Conservation (phyloP, 1,140 invertebrate species). For the Sminthurides bifidus region DNA sequence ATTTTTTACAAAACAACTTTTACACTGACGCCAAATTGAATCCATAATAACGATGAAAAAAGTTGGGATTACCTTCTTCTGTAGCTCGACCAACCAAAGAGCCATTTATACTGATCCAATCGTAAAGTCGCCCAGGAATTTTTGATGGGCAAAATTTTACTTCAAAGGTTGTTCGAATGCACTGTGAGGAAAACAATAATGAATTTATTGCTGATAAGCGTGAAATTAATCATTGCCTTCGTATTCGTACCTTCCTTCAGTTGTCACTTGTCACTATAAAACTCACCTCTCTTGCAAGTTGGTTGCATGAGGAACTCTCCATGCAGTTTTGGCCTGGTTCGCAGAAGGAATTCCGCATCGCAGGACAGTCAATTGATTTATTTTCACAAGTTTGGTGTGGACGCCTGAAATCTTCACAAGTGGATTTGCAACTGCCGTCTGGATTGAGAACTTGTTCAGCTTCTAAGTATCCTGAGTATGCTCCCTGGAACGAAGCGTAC, state of each 20-base stretch:
- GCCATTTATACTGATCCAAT: constrained; percentile 16
- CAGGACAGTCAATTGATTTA: constrained; percentile 4
- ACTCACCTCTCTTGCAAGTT: constrained; percentile 2
- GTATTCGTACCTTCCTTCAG: no score
- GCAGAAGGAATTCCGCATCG: background rate
- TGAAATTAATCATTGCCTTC: background rate
- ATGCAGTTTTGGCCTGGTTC: constrained; percentile 9
- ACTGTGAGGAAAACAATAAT: constrained; percentile 2
- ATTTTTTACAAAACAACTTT: no score
- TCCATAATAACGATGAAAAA: no score
- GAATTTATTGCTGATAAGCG: background rate
- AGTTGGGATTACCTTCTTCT: constrained; percentile 7
- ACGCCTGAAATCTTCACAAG: constrained; percentile 12
- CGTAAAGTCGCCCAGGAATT: background rate
- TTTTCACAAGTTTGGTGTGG: constrained; percentile 13
- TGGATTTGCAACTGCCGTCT: constrained; percentile 10
- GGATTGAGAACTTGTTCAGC: constrained; percentile 15
- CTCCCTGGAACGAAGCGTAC: background rate
- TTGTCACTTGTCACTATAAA: no score
- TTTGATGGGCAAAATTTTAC: constrained; percentile 13
- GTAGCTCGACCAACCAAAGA: constrained; percentile 1
- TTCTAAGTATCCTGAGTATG: constrained; percentile 14
- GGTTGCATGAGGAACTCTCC: constrained; percentile 7
- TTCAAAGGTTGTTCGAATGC: constrained; percentile 6
- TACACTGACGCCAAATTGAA: no score